Evolutionary conservation across 2,113 vertebrate species (phyloP).

Genomic region (Apteryx mantelli): DNA sequence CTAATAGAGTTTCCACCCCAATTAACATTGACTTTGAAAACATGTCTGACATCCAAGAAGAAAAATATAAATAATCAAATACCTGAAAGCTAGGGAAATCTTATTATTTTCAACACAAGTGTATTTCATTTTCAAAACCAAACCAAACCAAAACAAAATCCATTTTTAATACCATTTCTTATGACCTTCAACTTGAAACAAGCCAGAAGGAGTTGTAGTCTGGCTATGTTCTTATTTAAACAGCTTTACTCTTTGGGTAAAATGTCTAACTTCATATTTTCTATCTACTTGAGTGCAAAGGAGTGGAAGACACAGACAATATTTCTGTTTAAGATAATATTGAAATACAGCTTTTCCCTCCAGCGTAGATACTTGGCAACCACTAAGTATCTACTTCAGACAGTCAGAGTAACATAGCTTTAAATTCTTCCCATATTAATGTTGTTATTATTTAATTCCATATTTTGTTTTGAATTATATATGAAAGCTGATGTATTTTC

Average conservation of each 20-base stretch:
- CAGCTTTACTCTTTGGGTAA: not conserved
- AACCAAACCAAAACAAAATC: not conserved
- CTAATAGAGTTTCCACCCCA: not conserved
- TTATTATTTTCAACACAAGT: not conserved
- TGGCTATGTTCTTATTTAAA: not conserved
- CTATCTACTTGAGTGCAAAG: not conserved
- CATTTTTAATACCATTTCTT: not conserved
- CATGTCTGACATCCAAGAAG: not conserved
- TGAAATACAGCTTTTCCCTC: not conserved
- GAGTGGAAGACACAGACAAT: not conserved
- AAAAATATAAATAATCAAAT: not conserved
- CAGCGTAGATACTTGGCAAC: not conserved
- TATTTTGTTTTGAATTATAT: not conserved
- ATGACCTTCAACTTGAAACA: not conserved
- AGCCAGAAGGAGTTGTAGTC: not conserved
- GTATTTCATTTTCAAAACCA: not conserved
- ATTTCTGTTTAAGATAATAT: not conserved
- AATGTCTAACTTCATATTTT: not conserved
- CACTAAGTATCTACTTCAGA: not conserved
- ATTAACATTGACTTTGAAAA: not conserved
- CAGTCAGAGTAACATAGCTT: not conserved
- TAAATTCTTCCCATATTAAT: not conserved
- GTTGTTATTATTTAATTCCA: not conserved
- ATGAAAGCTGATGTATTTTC: not conserved
- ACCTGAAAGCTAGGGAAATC: not conserved